phyloP scores from a whole-genome alignment of 1,140 invertebrate genomes.

The Amphibalanus amphitrite region DNA sequence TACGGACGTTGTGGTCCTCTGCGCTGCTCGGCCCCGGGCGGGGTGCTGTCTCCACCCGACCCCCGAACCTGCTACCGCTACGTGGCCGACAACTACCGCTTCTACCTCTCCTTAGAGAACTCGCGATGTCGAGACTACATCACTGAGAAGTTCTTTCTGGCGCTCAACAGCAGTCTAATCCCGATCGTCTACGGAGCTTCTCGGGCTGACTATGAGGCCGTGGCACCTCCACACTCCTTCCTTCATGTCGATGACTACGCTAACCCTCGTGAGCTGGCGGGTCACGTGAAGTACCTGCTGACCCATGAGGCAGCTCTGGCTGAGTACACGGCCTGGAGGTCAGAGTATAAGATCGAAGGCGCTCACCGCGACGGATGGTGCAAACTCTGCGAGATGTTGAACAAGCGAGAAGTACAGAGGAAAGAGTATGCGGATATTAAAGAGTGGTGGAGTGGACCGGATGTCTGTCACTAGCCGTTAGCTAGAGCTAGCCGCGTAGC shows the following conservation, averaged over 20 bases:
- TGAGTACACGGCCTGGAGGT: neutral
- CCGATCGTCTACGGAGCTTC: constrained; percentile 20
- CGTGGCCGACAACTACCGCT: constrained; percentile 23
- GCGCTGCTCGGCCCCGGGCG: constrained; percentile 15
- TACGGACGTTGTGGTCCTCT: constrained; percentile 29
- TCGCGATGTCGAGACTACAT: constrained; percentile 25
- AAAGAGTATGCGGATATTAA: neutral
- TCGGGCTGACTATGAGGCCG: constrained; percentile 16
- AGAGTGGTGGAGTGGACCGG: neutral
- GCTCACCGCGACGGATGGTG: neutral
- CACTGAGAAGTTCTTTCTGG: constrained; percentile 23
- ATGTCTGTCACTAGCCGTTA: neutral
- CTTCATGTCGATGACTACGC: constrained; percentile 26
- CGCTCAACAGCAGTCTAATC: constrained; percentile 18
- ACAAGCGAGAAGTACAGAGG: neutral
- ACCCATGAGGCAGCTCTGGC: neutral
- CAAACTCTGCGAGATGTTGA: neutral
- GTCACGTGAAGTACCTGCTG: constrained; percentile 17
- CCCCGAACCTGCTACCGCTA: constrained; percentile 7
- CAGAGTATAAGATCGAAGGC: neutral
- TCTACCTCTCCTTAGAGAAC: constrained; percentile 33
- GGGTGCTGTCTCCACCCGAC: neutral
- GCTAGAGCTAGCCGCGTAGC: too few species aligned
- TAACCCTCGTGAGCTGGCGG: constrained; percentile 13
- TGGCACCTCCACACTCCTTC: constrained; percentile 25